Evolutionary conservation across 2,888 invertebrate species (phyloP), one percentile per base, ranked within the genome.

Genomic region (Lycophotia porphyrea): DNA sequence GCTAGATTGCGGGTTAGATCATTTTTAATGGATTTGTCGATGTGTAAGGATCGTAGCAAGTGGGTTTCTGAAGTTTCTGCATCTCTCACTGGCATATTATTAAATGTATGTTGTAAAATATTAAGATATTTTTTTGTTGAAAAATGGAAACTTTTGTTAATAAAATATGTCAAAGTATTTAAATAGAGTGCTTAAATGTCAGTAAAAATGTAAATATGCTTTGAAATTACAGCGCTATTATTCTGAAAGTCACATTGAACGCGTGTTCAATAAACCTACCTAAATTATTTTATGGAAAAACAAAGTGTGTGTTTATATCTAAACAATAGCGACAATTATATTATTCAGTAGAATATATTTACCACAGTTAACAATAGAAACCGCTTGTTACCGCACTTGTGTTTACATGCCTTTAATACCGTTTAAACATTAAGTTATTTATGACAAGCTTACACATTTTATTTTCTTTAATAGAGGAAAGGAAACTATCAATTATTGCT

Each of bases 331-430:
- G 36, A 39, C 2, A 31, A 42, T 36, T 31, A 31, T 64, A 47
- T 64, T 71, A 68, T 71, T 79, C 63, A 67, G 69, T 82, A 9
- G 21, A 77, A 47, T 77, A 72, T 60, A 74, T 68, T 76, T 74
- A 66, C 42, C 42, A 52, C 70, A 34, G 68, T 34, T 34, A 63
- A 72, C 66, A 77, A 75, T 68, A 67, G 55, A 49, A 27, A 21
- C 55, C 11, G 21, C 44, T 63, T 58, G 39, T 63, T 39, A 66
- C 69, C 44, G 42, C 60, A 68, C 15, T 72, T 66, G 64, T 60
- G 27, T 60, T 34, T 36, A 27, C 65, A 31, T 73, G 64, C 52
- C 21, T 68, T 44, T 34, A 69, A 61, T 60, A 67, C 60, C 24
- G 55, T 67, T 68, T 47, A 42, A 61, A 52, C 52, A 64, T 44